A percentile compares a stretch with the other conserved stretches of the same genome.
Evolutionary conservation across 2,888 invertebrate species (phyloP).

Genomic region (Exocentrus adspersus): DNA sequence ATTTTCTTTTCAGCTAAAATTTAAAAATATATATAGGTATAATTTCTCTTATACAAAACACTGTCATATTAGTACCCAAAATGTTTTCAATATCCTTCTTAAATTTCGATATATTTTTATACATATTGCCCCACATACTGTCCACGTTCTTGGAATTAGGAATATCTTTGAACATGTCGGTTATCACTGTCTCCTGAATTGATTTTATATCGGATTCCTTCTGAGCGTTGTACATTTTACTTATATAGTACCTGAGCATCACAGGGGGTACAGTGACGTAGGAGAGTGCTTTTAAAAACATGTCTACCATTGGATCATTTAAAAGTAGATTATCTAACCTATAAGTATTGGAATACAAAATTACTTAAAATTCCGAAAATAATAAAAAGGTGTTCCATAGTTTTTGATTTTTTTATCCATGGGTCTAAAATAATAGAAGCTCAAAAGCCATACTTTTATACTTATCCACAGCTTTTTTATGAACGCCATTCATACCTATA

Average conservation of each 20-base stretch:
- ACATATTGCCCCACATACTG: conserved; percentile 58
- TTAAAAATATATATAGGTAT: too few relatives aligned
- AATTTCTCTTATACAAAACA: background rate
- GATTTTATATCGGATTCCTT: conserved; percentile 20
- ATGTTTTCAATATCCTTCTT: conserved; percentile 39
- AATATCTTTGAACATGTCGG: conserved; percentile 44
- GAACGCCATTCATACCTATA: too few relatives aligned
- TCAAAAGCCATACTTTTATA: too few relatives aligned
- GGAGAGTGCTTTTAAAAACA: conserved; percentile 63
- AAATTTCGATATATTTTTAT: conserved; percentile 49
- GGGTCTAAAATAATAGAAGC: too few relatives aligned
- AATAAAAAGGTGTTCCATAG: too few relatives aligned
- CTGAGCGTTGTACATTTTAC: conserved; percentile 48
- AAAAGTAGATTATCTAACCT: conserved; percentile 55
- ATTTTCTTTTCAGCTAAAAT: conserved; percentile 15
- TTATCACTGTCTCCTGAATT: conserved; percentile 30
- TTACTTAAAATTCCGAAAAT: too few relatives aligned
- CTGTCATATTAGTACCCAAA: conserved; percentile 19
- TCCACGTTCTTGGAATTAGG: conserved; percentile 41
- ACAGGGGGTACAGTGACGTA: conserved; percentile 63
- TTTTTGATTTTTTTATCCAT: too few relatives aligned
- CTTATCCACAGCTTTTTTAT: too few relatives aligned
- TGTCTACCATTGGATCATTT: conserved; percentile 55
- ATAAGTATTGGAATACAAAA: conserved; percentile 17
- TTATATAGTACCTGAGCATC: conserved; percentile 59